Conservation (phyloP, 2,797 vertebrate genomes). For the Poecilia velifera region DNA sequence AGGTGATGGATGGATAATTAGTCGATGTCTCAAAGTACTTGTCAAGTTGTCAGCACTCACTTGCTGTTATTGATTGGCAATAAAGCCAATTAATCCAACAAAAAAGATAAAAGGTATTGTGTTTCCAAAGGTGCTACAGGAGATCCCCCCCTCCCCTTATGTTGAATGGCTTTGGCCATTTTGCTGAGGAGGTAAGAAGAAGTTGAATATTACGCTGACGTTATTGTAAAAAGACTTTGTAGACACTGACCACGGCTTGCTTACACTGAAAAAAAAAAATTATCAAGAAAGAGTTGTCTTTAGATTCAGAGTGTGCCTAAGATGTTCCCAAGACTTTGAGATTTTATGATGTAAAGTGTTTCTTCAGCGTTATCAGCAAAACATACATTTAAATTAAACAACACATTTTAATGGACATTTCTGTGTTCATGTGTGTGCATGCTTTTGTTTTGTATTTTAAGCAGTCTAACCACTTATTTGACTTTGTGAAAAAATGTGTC, state of each 20-base stretch:
- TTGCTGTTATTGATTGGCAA: constrained; percentile 51
- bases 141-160: constrained; percentile 61
- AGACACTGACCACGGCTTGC: constrained; percentile 44
- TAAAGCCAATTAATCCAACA: constrained; percentile 64
- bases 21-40: constrained; percentile 56
- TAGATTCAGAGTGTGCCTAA: constrained; percentile 66
- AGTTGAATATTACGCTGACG: constrained; percentile 35
- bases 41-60: constrained; percentile 49
- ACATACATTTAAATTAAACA: constrained; percentile 30
- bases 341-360: constrained; percentile 47
- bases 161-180: constrained; percentile 47
- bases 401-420: constrained; percentile 12
- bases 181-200: constrained; percentile 47
- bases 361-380: constrained; percentile 48
- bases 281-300: constrained; percentile 29
- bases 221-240: constrained; percentile 32
- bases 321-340: constrained; percentile 52
- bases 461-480: constrained; percentile 37
- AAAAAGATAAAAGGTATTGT: constrained; percentile 47
- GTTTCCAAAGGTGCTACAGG: constrained; percentile 86
- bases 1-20: constrained; percentile 41
- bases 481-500: constrained; percentile 42
- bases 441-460: constrained; percentile 62
- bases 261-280: constrained; percentile 50
- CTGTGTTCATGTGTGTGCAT: constrained; percentile 66